Base-by-base conservation (phyloP, 1,140 invertebrate genomes). In the Saxidomus purpurata region DNA sequence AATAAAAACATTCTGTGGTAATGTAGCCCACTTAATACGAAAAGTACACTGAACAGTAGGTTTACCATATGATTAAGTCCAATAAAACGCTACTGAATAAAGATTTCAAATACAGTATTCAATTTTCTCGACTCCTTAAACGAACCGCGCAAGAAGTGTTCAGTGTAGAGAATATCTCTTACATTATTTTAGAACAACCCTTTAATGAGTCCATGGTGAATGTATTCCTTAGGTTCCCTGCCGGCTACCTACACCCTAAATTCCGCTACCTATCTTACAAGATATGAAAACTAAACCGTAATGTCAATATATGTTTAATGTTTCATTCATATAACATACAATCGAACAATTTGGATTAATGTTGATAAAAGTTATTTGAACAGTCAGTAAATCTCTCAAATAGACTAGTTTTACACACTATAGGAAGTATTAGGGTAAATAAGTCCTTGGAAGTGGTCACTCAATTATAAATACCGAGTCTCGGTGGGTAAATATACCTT, bases 291-390 rank as follows among this genome's bases (percentile, higher is more conserved):
- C 36, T 85, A 74, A 85, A 49, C 83, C 47, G 47, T 49, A 22
- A 59, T 74, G 83, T 85, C 83, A 85, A 85, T 85, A 85, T 85
- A 74, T 85, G 49, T 47, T 34, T 55, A 85, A 74, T 55, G 67
- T 74, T 85, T 74, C 83, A 74, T 74, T 85, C 47, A 74, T 74
- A 85, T 85, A 85, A 74, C 40, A 85, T 49, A 67, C 71, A 82
- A 74, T 85, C 67, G 69, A 74, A 85, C 40, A 47, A 55, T 69
- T 85, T 74, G 83, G 63, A 85, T 49, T 71, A 85, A 40, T 85
- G 83, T 85, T 85, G 47, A 74, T 85, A 74, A 52, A 85, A n/a
- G 40, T 52, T 85, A 85, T 85, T 85, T 85, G 83, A 43, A 74
- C 83, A 55, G 47, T 15, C 63, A 52, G 67, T 85, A 85, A 84